Base-by-base conservation (phyloP, 2,888 invertebrate genomes). In the Rhabditophanes sp. region DNA sequence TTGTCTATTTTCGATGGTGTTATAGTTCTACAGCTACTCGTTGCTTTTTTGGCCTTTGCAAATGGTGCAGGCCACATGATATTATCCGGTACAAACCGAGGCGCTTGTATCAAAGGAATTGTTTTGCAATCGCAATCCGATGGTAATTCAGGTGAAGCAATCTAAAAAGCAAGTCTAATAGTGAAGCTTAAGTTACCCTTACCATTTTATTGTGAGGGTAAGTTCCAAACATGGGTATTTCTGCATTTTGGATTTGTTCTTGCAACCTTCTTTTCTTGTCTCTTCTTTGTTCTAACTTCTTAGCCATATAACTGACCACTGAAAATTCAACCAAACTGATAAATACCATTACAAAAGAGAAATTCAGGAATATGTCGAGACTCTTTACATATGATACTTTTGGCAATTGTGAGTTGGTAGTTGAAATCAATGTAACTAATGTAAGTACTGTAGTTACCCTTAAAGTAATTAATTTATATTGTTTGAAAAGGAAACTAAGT, bases 1-100 rank as follows among this genome's bases (percentile, higher is more conserved):
- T 90, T 90, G 76, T 93, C 93, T 71, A 93, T 93, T 72, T 87
- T 88, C 68, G 87, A 87, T 40, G 87, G 87, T 61, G 84, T n/a
- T n/a, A n/a, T n/a, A n/a, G n/a, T n/a, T n/a, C n/a, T n/a, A n/a
- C n/a, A n/a, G n/a, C n/a, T n/a, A n/a, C n/a, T n/a, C 20, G 31
- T 28, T 8, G 36, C 32, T 25, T 48, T 53, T 31, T 51, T 53
- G 5, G 50, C 48, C 18, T 39, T 26, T 4, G 47, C 51, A 35
- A 53, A 53, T 6, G 53, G 53, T 12, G 53, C 53, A 5, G 53
- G 53, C 53, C 53, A 53, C 15, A 53, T 24, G n/a, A 50, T 47
- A 18, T 44, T 27, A 12, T 23, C 32, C 3, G 23, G 25, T 20
- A 39, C 50, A 8, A 53, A 37, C 33, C 53, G 30, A 3, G 53